These are phyloP conservation scores for Psix sp. DNA, from an alignment of 1,140 invertebrate genomes.

Conservation along the genomic window DNA sequence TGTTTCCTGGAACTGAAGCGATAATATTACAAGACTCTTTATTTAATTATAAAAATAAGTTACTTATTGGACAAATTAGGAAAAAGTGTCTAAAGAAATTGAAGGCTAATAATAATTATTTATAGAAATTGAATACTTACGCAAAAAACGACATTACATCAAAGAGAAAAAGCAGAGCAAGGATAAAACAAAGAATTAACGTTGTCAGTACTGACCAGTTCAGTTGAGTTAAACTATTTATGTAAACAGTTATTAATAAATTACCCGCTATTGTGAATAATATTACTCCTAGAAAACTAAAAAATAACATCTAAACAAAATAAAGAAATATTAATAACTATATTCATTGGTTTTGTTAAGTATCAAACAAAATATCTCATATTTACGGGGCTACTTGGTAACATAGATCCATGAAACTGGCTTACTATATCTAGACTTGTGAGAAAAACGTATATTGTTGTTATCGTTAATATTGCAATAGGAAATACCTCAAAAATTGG, in stretches of 20 bases:
- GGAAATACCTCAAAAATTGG: constrained; percentile 31
- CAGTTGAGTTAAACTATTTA: constrained; percentile 21
- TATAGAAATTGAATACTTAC: constrained; percentile 60
- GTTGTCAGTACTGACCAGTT: constrained; percentile 42
- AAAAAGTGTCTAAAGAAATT: no score
- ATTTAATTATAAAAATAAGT: no score
- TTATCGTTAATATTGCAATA: constrained; percentile 61
- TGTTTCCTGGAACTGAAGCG: constrained; percentile 54
- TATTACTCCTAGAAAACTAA: constrained; percentile 65
- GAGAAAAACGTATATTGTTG: constrained; percentile 62
- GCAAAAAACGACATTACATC: constrained; percentile 59
- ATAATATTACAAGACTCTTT: no score
- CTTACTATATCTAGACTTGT: constrained; percentile 63
- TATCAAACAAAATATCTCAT: no score
- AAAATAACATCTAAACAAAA: constrained; percentile 62
- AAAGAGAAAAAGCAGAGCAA: constrained; percentile 62
- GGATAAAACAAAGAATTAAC: constrained; percentile 54
- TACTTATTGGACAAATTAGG: no score
- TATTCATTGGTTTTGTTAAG: no score
- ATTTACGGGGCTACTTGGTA: constrained; percentile 64
- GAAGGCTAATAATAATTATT: constrained; percentile 5
- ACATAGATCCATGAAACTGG: constrained; percentile 50
- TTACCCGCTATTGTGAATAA: constrained; percentile 59
- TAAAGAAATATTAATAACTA: constrained; percentile 11
- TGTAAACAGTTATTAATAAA: constrained; percentile 54